phyloP scores from a whole-genome alignment of 1,140 invertebrate genomes.

The Drosophila sulfurigaster region DNA sequence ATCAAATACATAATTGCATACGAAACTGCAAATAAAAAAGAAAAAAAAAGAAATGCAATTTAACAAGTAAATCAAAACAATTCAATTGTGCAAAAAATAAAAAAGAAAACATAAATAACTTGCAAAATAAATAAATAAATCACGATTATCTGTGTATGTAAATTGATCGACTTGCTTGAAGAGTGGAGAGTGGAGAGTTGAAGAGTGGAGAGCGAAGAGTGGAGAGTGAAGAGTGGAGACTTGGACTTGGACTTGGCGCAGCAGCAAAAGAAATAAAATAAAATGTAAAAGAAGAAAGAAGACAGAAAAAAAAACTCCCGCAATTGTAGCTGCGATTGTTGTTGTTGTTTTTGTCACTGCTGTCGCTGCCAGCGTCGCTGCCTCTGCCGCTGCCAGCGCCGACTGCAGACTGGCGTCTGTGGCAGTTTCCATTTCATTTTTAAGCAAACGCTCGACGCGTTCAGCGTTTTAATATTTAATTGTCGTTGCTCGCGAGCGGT shows the following conservation, averaged over 20 bases:
- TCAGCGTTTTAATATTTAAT: slow-evolving; percentile 80
- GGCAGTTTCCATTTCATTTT: slow-evolving; percentile 82
- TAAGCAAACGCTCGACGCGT: slow-evolving; percentile 74
- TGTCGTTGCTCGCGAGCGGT: slow-evolving; percentile 75
- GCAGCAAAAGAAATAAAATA: neutral
- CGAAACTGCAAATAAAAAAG: too few species aligned
- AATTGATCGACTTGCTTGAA: neutral
- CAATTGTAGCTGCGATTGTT: slow-evolving; percentile 39
- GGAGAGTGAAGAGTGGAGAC: neutral
- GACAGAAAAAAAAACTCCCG: slow-evolving; percentile 40
- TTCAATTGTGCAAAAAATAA: too few species aligned
- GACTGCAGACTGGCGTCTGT: slow-evolving; percentile 6
- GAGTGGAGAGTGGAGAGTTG: too few species aligned
- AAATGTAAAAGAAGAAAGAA: slow-evolving; percentile 20
- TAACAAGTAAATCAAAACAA: neutral
- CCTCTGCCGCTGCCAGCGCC: slow-evolving; percentile 19
- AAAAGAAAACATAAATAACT: too few species aligned
- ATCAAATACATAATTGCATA: too few species aligned
- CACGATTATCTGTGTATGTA: neutral
- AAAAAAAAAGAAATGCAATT: too few species aligned
- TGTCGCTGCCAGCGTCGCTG: slow-evolving; percentile 10
- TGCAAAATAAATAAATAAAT: neutral
- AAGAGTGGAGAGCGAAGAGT: neutral
- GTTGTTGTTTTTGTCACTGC: slow-evolving; percentile 2
- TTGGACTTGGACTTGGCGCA: neutral